Conservation (phyloP, 1,140 invertebrate species). For the Argopecten irradians region DNA sequence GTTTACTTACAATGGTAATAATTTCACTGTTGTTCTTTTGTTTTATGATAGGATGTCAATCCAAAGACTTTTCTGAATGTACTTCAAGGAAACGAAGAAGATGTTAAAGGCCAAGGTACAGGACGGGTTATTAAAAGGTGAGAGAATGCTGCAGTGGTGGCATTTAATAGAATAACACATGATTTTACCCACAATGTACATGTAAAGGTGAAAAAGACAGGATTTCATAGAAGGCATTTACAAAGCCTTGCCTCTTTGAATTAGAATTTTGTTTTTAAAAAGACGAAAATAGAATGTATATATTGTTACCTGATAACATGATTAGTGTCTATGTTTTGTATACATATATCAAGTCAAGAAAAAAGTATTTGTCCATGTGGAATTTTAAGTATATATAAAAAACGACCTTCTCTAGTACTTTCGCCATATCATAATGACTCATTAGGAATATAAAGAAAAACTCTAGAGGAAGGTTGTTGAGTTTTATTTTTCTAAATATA, state of each 20-base stretch:
- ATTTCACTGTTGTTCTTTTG: slow-evolving; percentile 26
- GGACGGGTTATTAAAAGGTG: slow-evolving; percentile 80
- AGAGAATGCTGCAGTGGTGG: neutral
- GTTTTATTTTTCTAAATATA: no score
- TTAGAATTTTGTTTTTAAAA: neutral
- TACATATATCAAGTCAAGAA: no score
- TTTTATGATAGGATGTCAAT: slow-evolving; percentile 79
- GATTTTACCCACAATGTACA: neutral
- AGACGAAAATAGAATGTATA: neutral
- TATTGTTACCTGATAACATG: neutral
- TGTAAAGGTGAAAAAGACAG: neutral
- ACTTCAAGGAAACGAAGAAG: slow-evolving; percentile 78
- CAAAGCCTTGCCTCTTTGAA: neutral
- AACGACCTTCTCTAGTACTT: no score
- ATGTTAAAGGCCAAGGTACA: slow-evolving; percentile 77
- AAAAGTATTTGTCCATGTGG: no score
- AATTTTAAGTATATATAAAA: no score
- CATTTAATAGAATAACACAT: no score
- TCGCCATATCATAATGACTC: no score
- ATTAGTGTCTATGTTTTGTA: neutral
- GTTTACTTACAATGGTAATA: neutral
- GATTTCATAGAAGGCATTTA: neutral
- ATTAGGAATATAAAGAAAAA: no score
- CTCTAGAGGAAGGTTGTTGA: no score
- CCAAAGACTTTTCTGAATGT: slow-evolving; percentile 81